Evolutionary conservation across 37 sponge, comb jelly and placozoan genomes (phyloP), one percentile per base, ranked within the genome.

Genomic region (Geodia barretti): DNA sequence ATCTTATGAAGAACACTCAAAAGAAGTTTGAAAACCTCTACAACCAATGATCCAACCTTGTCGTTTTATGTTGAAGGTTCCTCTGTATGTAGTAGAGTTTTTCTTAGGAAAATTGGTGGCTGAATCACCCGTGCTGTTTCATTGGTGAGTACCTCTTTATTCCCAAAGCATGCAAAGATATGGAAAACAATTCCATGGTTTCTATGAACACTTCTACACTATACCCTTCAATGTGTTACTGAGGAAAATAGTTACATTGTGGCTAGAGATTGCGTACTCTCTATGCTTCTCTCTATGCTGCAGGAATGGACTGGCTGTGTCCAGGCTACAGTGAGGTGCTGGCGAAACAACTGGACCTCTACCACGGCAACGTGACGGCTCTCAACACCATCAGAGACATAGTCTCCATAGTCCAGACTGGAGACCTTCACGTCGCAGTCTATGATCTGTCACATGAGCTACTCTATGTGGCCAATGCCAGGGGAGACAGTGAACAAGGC

Each of bases 221-320:
- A n/a, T 25, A 70, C 35, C 72, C 25, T 64, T 4, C 11, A 26
- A 59, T 59, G 60, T 59, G 20, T 20, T 20, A 59, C 60, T 21
- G 60, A 21, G 60, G 19, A 20, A 14, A 20, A 14, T 20, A 59
- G 14, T 59, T n/a, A n/a, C n/a, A n/a, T n/a, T n/a, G n/a, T 59
- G 14, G 20, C 60, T 20, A 14, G 19, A 59, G 60, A 14, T 59
- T 21, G 19, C 60, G 19, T 21, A 14, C 66, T 8, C 7, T 65
- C 66, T 65, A 31, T 25, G 21, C 59, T 74, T 39, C 62, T 9
- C n/a, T 31, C 62, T 41, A 14, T 47, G 54, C 54, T 74, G 40
- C 58, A 89, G 90, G 95, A 4, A 94, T 94, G 95, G 95, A 94
- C 79, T 94, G 95, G 95, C 76, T 94, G 65, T 94, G 95, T 76